Percentiles rank a stretch among this genome's conserved stretches.
Conservation (phyloP, 1,140 invertebrate species). For the Trichonephila clavipes region DNA sequence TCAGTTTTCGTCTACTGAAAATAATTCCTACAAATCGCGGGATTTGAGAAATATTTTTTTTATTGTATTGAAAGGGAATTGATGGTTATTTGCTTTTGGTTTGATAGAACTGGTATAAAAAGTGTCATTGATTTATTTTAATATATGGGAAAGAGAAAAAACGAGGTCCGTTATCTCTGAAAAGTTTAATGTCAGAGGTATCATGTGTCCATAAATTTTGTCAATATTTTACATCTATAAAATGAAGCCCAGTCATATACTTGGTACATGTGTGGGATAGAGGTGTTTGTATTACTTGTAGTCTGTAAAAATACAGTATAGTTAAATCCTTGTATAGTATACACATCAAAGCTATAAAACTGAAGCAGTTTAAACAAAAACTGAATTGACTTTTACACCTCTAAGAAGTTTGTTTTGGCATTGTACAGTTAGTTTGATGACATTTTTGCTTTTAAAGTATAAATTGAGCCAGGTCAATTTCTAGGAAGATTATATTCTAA, state of each 20-base stretch:
- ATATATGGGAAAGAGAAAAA: background rate
- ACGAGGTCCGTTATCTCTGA: background rate
- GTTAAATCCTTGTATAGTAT: too few species aligned
- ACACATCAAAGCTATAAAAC: too few species aligned
- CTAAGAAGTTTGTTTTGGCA: too few species aligned
- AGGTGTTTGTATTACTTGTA: background rate
- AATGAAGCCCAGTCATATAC: too few species aligned
- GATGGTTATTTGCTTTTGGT: background rate
- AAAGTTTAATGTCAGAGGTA: background rate
- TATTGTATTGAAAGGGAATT: background rate
- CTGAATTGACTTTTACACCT: too few species aligned
- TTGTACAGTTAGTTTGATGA: too few species aligned
- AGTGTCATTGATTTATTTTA: background rate
- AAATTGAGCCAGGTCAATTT: too few species aligned
- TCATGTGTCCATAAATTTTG: too few species aligned
- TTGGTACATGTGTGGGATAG: too few species aligned
- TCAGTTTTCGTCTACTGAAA: background rate
- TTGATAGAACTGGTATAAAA: background rate
- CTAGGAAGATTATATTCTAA: too few species aligned
- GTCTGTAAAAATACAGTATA: background rate
- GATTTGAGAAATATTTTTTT: background rate
- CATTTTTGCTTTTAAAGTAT: too few species aligned
- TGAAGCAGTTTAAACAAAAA: too few species aligned
- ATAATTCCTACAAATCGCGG: conserved; percentile 28
- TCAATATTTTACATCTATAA: background rate